These are phyloP conservation scores for Meloidogyne floridensis DNA, from an alignment of 1,140 invertebrate genomes.

Conservation along the genomic window DNA sequence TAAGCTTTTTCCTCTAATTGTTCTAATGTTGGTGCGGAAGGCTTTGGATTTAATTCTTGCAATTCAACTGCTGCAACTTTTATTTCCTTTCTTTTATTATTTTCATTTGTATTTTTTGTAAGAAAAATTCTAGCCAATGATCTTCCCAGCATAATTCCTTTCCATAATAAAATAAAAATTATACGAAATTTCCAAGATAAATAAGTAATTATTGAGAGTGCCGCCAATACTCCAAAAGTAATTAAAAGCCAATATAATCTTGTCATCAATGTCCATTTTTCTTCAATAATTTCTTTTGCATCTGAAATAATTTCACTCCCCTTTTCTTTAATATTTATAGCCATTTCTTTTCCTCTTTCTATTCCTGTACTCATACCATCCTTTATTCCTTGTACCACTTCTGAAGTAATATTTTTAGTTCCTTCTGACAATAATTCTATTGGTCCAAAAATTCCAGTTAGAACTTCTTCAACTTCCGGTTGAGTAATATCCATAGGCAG, in stretches of 20 bases:
- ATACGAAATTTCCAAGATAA: too few relatives aligned
- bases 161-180: not conserved
- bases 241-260: not conserved
- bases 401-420: too few relatives aligned
- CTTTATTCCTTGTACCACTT: too few relatives aligned
- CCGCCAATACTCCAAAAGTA: too few relatives aligned
- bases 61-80: constrained; percentile 9
- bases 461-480: not conserved
- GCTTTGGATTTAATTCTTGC: not conserved
- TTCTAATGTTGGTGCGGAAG: not conserved
- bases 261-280: not conserved
- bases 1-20: constrained; percentile 1
- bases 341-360: not conserved
- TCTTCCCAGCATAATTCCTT: not conserved
- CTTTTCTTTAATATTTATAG: not conserved
- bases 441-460: not conserved
- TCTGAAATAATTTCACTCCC: constrained; percentile 3
- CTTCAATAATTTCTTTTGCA: not conserved
- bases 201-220: too few relatives aligned
- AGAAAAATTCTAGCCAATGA: not conserved
- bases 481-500: not conserved
- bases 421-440: not conserved
- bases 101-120: not conserved
- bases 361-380: not conserved
- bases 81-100: not conserved